Conservation (phyloP, 1,140 invertebrate species). For the Drosophila ananassae region DNA sequence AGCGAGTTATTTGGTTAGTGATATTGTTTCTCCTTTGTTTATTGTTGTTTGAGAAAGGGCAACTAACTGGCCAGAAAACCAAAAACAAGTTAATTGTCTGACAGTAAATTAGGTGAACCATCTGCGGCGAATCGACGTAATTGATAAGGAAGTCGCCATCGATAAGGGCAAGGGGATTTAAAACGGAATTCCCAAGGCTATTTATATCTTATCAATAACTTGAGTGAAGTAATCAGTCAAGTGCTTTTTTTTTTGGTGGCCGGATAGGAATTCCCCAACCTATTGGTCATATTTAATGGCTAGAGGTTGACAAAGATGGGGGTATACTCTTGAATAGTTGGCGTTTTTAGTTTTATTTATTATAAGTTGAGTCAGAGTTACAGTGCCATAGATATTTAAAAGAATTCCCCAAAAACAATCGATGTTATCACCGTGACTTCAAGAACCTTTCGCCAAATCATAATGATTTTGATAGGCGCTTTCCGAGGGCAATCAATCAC, state of each 20-base stretch:
- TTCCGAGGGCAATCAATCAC: slow-evolving; percentile 41
- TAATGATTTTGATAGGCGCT: slow-evolving; percentile 41
- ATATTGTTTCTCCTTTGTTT: slow-evolving; percentile 51
- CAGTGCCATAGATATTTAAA: background rate
- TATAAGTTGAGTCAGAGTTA: background rate
- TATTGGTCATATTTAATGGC: slow-evolving; percentile 23
- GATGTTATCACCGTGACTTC: slow-evolving; percentile 12
- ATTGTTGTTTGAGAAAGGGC: background rate
- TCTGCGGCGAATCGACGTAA: slow-evolving; percentile 22
- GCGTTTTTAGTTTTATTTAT: background rate
- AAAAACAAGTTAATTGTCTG: slow-evolving; percentile 38
- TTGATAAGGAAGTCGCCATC: slow-evolving; percentile 16
- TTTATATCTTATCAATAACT: slow-evolving; percentile 22
- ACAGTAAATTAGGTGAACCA: slow-evolving; percentile 32
- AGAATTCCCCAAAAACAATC: background rate
- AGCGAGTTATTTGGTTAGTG: slow-evolving; percentile 59
- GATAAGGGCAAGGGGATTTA: slow-evolving; percentile 8
- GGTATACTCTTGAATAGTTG: background rate
- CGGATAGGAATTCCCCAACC: slow-evolving; percentile 22
- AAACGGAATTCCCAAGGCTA: slow-evolving; percentile 31
- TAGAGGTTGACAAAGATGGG: background rate
- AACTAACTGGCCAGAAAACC: slow-evolving; percentile 1
- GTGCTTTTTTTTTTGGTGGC: slow-evolving; percentile 6
- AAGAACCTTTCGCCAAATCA: slow-evolving; percentile 22
- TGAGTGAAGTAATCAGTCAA: slow-evolving; percentile 11